Evolutionary conservation across 2,888 invertebrate species (phyloP).

Genomic region (Malacosoma neustria): DNA sequence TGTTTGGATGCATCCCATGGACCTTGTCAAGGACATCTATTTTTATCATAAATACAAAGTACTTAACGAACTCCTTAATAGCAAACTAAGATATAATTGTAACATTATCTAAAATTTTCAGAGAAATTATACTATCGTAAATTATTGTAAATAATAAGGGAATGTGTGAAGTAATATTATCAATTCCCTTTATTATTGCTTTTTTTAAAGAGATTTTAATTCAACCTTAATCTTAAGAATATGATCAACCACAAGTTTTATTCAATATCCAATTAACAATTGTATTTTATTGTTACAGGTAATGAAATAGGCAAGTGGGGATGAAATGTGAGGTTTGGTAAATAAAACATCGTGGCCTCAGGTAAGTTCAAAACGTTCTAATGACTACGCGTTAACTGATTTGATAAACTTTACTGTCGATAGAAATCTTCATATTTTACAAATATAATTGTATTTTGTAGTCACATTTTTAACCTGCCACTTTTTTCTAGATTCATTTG

Average conservation of each 20-base stretch:
- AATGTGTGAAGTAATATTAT: no score
- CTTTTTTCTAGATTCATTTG: no score
- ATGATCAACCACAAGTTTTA: no score
- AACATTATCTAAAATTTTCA: neutral
- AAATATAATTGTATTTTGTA: no score
- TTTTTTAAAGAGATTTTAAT: no score
- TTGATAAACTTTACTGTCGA: neutral
- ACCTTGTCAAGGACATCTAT: conserved; percentile 34
- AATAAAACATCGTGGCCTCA: neutral
- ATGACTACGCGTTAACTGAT: neutral
- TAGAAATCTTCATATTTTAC: neutral
- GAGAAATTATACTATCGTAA: no score
- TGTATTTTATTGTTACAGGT: conserved; percentile 3
- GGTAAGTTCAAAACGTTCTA: neutral
- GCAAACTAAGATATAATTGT: neutral
- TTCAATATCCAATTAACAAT: no score
- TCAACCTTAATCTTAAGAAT: no score
- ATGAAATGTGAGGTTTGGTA: neutral
- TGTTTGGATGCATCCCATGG: conserved; percentile 38
- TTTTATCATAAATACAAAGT: conserved; percentile 14
- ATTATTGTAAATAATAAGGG: no score
- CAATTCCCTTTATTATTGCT: no score
- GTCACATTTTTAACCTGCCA: no score
- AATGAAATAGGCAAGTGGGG: neutral
- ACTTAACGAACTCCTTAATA: neutral